These are phyloP conservation scores for Odocoileus virginianus DNA, from an alignment of 2,113 vertebrate genomes.

Conservation along the genomic window DNA sequence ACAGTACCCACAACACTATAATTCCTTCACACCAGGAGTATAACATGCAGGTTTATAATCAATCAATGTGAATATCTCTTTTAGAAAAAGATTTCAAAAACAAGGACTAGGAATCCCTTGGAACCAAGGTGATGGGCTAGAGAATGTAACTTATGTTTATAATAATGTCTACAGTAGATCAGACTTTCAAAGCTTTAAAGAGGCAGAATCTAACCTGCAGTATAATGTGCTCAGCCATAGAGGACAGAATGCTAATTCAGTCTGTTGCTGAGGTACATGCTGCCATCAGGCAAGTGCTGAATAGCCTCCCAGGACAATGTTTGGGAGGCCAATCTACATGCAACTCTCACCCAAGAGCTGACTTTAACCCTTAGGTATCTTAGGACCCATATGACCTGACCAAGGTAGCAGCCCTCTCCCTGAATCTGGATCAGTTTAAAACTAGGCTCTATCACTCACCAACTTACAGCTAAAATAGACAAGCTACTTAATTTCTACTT, in stretches of 20 bases:
- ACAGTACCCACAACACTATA: background rate
- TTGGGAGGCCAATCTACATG: background rate
- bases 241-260: background rate
- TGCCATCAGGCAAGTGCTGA: background rate
- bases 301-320: background rate
- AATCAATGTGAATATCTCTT: background rate
- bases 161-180: background rate
- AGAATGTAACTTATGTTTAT: background rate
- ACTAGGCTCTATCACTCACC: background rate
- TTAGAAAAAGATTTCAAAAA: background rate
- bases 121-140: background rate
- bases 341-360: background rate
- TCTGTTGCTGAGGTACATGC: background rate
- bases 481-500: slow-evolving; percentile 10
- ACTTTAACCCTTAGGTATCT: background rate
- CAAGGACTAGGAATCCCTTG: background rate
- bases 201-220: background rate
- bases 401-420: background rate
- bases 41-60: background rate
- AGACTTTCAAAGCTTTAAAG: background rate
- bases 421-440: background rate
- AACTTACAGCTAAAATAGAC: background rate
- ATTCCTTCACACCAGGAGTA: background rate
- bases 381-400: background rate
- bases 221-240: background rate